Percentiles rank a stretch among this genome's conserved stretches.
These are phyloP conservation scores for Sebastes matsubarae DNA, from an alignment of 2,797 vertebrate genomes.

Conservation along the genomic window DNA sequence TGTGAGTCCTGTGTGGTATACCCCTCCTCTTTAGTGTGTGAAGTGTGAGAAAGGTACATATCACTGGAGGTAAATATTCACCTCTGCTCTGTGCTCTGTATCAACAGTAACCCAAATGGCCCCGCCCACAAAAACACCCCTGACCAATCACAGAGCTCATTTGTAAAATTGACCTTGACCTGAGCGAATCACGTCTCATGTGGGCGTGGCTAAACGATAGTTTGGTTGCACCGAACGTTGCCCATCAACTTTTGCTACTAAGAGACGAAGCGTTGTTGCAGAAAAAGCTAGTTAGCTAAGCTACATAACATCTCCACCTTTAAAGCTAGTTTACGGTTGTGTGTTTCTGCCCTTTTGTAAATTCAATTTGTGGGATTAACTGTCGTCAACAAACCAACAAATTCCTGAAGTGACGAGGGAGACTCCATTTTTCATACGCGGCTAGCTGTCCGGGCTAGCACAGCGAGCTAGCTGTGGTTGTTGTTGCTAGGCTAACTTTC, in stretches of 20 bases:
- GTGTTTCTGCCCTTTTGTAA: neutral
- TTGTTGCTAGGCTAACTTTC: constrained; percentile 71
- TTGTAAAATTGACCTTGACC: constrained; percentile 44
- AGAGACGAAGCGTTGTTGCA: constrained; percentile 35
- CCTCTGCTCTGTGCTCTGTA: constrained; percentile 14
- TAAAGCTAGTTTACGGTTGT: fast-evolving
- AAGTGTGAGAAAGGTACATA: neutral
- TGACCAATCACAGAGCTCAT: constrained; percentile 50
- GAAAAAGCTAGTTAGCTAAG: constrained; percentile 52
- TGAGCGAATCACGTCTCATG: constrained; percentile 51
- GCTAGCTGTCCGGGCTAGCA: constrained; percentile 27
- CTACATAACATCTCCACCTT: neutral
- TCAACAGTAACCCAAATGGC: neutral
- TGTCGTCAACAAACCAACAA: neutral
- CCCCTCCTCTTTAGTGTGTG: neutral
- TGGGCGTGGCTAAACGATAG: constrained; percentile 53
- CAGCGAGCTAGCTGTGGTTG: constrained; percentile 56
- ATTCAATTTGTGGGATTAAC: neutral
- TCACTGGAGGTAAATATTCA: neutral
- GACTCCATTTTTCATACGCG: constrained; percentile 68
- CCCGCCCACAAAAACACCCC: neutral
- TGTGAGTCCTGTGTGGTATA: neutral
- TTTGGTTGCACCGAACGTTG: constrained; percentile 70
- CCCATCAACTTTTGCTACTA: constrained; percentile 77
- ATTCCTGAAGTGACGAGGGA: constrained; percentile 48